Conservation (phyloP, 2,113 vertebrate genomes). For the Corythornis cristatus region DNA sequence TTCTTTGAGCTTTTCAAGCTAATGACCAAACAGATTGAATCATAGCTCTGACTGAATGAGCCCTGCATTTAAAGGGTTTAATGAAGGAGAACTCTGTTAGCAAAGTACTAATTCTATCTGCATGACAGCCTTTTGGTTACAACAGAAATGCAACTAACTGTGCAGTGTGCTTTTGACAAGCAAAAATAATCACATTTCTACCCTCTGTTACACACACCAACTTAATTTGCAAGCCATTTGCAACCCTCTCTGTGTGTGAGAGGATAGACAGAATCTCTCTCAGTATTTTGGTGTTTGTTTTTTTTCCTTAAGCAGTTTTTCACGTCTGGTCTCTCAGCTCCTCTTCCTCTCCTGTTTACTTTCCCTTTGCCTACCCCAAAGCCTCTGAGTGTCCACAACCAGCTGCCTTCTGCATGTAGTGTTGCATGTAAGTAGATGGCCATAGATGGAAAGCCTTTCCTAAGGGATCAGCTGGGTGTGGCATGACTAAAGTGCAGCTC, state of each 20-base stretch:
- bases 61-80: background rate
- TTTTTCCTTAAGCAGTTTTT: conserved; percentile 74
- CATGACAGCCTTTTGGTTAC: background rate
- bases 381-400: conserved; percentile 84
- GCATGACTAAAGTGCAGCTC: conserved; percentile 82
- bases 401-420: conserved; percentile 92
- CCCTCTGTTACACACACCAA: background rate
- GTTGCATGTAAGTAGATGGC: conserved; percentile 94
- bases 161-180: background rate
- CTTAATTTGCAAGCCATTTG: background rate
- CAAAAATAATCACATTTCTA: background rate
- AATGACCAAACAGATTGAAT: background rate
- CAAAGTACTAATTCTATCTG: background rate
- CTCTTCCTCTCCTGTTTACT: conserved; percentile 2
- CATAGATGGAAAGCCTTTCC: conserved; percentile 83
- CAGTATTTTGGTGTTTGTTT: background rate
- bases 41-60: background rate
- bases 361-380: conserved; percentile 66
- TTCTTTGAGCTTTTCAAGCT: background rate
- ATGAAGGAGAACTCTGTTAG: background rate
- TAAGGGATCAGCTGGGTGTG: conserved; percentile 83
- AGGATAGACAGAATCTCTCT: background rate
- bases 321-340: background rate
- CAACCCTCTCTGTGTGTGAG: background rate
- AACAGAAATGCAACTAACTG: background rate